A percentile compares a stretch with the other conserved stretches of the same genome.
These are phyloP conservation scores for Ceratina calcarata DNA, from an alignment of 1,140 invertebrate genomes.

Conservation along the genomic window DNA sequence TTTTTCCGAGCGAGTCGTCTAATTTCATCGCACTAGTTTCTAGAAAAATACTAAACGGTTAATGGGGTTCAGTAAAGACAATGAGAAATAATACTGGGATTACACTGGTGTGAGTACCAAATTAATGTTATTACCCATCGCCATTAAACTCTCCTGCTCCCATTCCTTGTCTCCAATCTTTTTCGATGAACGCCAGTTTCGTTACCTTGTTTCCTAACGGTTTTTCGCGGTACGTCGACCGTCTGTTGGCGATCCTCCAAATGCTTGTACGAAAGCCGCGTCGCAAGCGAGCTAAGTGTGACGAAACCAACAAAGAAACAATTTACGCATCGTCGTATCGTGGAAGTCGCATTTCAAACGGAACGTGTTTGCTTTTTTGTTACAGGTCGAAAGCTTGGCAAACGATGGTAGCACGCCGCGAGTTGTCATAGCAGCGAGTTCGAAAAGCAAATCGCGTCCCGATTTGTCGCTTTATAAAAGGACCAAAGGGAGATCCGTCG, in stretches of 20 bases:
- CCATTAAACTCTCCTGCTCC: too few relatives aligned
- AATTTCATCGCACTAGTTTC: too few relatives aligned
- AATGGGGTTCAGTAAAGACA: too few relatives aligned
- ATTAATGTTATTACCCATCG: too few relatives aligned
- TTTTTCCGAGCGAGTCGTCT: too few relatives aligned
- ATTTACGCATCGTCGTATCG: neutral
- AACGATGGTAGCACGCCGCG: conserved; percentile 29
- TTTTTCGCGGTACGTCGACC: neutral
- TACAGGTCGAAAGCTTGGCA: conserved; percentile 55
- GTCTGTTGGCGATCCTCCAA: neutral
- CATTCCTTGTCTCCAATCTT: neutral
- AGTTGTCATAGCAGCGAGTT: conserved; percentile 32
- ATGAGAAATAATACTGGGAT: too few relatives aligned
- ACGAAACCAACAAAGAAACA: neutral
- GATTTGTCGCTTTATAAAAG: neutral
- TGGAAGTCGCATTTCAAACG: neutral
- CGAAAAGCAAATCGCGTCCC: conserved; percentile 2
- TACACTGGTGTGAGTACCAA: too few relatives aligned
- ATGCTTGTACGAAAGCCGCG: neutral
- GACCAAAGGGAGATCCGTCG: conserved; percentile 5
- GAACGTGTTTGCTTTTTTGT: conserved; percentile 29
- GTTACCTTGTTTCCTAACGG: neutral
- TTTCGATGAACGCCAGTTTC: neutral
- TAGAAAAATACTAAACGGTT: too few relatives aligned
- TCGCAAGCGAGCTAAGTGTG: neutral